Evolutionary conservation across 1,140 invertebrate species (phyloP).

Genomic region (Oedothorax gibbosus): DNA sequence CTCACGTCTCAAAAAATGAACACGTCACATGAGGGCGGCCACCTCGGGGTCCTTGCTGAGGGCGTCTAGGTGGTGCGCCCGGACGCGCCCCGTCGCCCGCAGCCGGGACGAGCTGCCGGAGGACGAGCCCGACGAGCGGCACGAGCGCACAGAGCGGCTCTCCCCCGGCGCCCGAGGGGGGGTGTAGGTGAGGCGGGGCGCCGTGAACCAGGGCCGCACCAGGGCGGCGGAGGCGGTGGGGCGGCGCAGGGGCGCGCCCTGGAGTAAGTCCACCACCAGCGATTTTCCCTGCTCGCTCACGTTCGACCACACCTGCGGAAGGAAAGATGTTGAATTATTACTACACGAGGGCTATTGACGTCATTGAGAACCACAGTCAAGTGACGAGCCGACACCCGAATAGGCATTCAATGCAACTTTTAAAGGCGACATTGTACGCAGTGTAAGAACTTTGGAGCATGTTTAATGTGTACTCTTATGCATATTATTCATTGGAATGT

Average conservation of each 20-base stretch:
- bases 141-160: conserved; percentile 4
- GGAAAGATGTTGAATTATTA: background rate
- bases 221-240: conserved; percentile 16
- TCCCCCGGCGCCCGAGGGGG: background rate
- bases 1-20: too few species aligned
- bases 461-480: too few species aligned
- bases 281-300: conserved; percentile 34
- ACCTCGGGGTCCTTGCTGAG: conserved; percentile 35
- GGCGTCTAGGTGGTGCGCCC: conserved; percentile 37
- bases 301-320: conserved; percentile 12
- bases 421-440: too few species aligned
- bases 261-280: conserved; percentile 27
- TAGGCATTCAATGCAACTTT: too few species aligned
- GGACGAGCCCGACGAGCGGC: background rate
- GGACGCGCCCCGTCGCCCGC: conserved; percentile 11
- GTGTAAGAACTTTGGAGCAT: too few species aligned
- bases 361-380: too few species aligned
- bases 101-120: background rate
- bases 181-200: background rate
- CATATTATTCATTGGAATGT: too few species aligned
- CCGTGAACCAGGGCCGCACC: conserved; percentile 34
- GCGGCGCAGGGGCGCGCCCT: conserved; percentile 15
- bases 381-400: too few species aligned
- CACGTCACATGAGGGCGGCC: conserved; percentile 26
- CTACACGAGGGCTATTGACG: too few species aligned